Conservation (phyloP, 2,888 invertebrate genomes). For the Exocentrus adspersus region DNA sequence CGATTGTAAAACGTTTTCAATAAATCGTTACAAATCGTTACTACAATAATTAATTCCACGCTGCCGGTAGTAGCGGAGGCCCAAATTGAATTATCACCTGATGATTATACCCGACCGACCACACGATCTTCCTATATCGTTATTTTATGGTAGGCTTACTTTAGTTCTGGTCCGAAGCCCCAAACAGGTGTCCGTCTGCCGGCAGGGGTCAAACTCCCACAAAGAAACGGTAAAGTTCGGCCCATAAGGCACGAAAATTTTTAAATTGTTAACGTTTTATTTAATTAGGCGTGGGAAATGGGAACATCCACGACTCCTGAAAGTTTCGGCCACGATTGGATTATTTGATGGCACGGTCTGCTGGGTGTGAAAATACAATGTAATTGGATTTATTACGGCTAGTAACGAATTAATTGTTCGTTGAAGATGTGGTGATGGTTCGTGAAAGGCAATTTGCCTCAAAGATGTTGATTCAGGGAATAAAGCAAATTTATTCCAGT, state of each 20-base stretch:
- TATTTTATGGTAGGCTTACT: conserved; percentile 29
- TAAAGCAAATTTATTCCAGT: too few relatives aligned
- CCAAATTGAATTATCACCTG: conserved; percentile 36
- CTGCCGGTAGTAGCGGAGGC: not conserved
- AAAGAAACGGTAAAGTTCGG: conserved; percentile 34
- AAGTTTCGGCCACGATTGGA: conserved; percentile 7
- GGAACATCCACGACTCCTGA: conserved; percentile 6
- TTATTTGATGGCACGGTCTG: conserved; percentile 16
- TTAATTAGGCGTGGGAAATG: conserved; percentile 39
- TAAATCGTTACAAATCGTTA: too few relatives aligned
- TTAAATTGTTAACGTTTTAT: conserved; percentile 40
- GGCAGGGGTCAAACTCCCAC: conserved; percentile 27
- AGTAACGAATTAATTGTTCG: conserved; percentile 19
- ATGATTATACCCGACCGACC: conserved; percentile 17
- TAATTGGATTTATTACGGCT: conserved; percentile 17
- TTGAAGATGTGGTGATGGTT: not conserved
- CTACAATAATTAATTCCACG: not conserved
- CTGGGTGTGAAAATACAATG: conserved; percentile 25
- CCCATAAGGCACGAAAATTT: conserved; percentile 44
- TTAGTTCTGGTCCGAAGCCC: conserved; percentile 29
- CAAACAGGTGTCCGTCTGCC: conserved; percentile 31
- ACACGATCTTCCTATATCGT: conserved; percentile 9
- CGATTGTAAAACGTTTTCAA: too few relatives aligned
- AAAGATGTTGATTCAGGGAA: not conserved
- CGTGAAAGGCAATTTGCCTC: not conserved